phyloP scores from a whole-genome alignment of 2,113 vertebrate genomes.

The Uria aalge region DNA sequence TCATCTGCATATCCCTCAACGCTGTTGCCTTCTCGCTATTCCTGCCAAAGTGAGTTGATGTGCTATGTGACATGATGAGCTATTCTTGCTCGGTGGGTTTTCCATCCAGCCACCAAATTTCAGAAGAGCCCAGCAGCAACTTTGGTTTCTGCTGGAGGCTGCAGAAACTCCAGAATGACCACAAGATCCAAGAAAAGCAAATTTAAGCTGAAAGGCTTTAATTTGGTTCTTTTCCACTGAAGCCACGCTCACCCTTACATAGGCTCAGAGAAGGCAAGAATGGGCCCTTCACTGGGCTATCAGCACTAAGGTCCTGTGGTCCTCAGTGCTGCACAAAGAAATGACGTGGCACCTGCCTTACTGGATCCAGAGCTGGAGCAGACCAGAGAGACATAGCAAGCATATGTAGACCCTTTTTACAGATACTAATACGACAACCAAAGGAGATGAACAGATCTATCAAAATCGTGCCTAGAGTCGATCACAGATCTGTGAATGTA shows the following conservation, averaged over 20 bases:
- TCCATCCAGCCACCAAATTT: background rate
- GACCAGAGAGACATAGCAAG: background rate
- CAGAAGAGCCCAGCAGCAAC: accelerated
- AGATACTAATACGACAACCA: accelerated
- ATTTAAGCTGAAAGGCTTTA: background rate
- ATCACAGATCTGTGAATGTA: accelerated
- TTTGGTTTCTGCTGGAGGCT: background rate
- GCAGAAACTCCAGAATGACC: background rate
- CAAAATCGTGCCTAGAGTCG: background rate
- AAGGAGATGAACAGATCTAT: background rate
- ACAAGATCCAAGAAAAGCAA: background rate
- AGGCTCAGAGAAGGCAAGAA: background rate
- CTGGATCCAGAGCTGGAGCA: background rate
- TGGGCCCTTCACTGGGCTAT: background rate
- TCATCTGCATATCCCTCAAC: background rate
- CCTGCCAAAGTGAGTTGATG: background rate
- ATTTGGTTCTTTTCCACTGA: background rate
- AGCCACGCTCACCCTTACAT: background rate
- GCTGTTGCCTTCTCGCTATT: background rate
- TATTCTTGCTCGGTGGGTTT: accelerated
- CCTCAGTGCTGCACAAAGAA: accelerated
- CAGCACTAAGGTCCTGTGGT: background rate
- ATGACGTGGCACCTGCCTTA: background rate
- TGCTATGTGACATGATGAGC: background rate
- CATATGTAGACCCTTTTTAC: background rate